Conservation (phyloP, 2,888 invertebrate genomes). For the Panopea generosa region DNA sequence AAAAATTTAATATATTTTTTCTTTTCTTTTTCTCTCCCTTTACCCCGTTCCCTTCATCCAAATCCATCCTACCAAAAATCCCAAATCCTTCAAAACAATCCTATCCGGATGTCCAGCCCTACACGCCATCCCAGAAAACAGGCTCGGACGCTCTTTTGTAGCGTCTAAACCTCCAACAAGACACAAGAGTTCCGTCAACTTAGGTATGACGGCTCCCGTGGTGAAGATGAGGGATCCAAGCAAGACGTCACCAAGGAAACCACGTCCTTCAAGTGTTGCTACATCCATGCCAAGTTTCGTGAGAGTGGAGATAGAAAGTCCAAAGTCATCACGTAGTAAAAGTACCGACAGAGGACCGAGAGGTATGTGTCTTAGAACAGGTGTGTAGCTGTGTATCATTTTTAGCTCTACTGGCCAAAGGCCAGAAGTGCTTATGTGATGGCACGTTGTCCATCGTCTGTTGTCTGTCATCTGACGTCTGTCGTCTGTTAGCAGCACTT, state of each 20-base stretch:
- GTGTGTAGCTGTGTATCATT: no score
- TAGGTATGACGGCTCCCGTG: conserved; percentile 47
- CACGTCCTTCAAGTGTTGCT: conserved; percentile 80
- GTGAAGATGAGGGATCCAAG: conserved; percentile 74
- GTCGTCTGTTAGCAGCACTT: no score
- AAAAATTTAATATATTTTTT: conserved; percentile 55
- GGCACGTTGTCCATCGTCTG: no score
- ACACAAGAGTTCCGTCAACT: conserved; percentile 72
- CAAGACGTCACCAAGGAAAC: conserved; percentile 73
- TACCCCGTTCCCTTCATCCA: conserved; percentile 29
- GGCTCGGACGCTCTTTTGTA: conserved; percentile 81
- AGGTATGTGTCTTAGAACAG: conserved; percentile 57
- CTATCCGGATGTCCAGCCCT: conserved; percentile 67
- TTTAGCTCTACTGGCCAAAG: no score
- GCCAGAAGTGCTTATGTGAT: no score
- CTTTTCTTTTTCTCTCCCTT: conserved; percentile 53
- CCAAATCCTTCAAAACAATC: conserved; percentile 26
- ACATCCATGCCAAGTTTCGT: conserved; percentile 79
- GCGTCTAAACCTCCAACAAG: conserved; percentile 73
- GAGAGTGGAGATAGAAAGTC: conserved; percentile 63
- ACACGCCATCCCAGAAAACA: conserved; percentile 80
- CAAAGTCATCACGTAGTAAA: conserved; percentile 74
- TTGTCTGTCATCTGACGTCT: no score
- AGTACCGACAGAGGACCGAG: conserved; percentile 76
- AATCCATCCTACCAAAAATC: conserved; percentile 19